phyloP scores from a whole-genome alignment of 2,113 vertebrate genomes.

The Oplegnathus fasciatus region DNA sequence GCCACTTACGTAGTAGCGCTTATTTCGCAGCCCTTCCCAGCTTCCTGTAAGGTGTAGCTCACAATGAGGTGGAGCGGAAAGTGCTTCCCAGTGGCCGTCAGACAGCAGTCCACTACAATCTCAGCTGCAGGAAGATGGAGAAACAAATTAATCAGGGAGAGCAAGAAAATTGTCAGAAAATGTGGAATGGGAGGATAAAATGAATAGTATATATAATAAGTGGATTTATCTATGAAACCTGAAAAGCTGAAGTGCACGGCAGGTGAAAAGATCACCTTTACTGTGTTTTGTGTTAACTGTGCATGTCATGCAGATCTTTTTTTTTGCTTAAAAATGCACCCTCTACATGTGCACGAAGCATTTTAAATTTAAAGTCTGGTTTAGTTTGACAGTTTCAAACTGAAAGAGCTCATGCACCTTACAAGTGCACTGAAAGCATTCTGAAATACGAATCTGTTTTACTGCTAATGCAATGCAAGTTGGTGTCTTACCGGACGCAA shows the following conservation, averaged over 20 bases:
- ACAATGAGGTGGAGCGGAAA: background rate
- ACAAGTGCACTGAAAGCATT: background rate
- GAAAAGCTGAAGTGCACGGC: background rate
- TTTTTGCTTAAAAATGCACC: no score
- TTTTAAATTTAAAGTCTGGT: background rate
- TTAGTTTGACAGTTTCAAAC: background rate
- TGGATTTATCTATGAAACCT: background rate
- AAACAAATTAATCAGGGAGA: rapidly evolving
- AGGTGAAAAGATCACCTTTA: background rate
- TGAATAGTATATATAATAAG: background rate
- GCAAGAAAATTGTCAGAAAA: background rate
- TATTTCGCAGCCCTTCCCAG: slow-evolving; percentile 61
- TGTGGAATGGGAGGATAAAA: background rate
- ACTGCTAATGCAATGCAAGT: background rate
- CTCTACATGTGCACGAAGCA: no score
- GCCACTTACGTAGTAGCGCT: slow-evolving; percentile 65
- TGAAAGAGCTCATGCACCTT: background rate
- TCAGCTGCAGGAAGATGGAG: slow-evolving; percentile 45
- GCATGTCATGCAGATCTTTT: no score
- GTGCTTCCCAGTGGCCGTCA: background rate
- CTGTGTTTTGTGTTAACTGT: no score
- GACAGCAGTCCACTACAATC: slow-evolving; percentile 62
- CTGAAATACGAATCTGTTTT: background rate
- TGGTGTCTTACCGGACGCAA: slow-evolving; percentile 60
- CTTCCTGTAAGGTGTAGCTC: slow-evolving; percentile 53